Conservation (phyloP, 2,113 vertebrate species). For the Meles meles region DNA sequence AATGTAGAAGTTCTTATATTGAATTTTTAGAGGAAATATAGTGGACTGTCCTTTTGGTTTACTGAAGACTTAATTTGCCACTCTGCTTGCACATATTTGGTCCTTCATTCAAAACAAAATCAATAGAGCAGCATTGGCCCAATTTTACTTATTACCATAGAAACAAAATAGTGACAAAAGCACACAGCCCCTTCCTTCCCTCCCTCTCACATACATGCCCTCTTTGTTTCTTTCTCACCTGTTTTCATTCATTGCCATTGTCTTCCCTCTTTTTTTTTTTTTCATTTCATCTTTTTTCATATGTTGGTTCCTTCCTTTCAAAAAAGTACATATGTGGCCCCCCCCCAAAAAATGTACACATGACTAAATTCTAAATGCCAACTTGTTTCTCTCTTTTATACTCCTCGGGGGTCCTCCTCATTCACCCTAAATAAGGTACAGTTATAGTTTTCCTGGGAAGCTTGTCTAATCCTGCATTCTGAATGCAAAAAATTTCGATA, state of each 20-base stretch:
- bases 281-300: background rate
- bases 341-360: too few relatives aligned
- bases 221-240: background rate
- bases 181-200: background rate
- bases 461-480: background rate
- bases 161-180: constrained; percentile 17
- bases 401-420: background rate
- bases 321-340: background rate
- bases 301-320: background rate
- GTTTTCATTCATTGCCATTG: background rate
- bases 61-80: background rate
- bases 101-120: background rate
- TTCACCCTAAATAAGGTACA: background rate
- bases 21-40: background rate
- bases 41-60: background rate
- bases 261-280: background rate
- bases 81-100: background rate
- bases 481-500: background rate
- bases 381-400: background rate
- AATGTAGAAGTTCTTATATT: background rate
- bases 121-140: background rate
- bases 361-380: background rate
- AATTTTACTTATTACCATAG: constrained; percentile 48
- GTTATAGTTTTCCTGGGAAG: background rate
- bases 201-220: background rate